Percentiles rank a stretch among this genome's conserved stretches.
Evolutionary conservation across 2,888 invertebrate genomes (phyloP).

Genomic region (Plutella xylostella): DNA sequence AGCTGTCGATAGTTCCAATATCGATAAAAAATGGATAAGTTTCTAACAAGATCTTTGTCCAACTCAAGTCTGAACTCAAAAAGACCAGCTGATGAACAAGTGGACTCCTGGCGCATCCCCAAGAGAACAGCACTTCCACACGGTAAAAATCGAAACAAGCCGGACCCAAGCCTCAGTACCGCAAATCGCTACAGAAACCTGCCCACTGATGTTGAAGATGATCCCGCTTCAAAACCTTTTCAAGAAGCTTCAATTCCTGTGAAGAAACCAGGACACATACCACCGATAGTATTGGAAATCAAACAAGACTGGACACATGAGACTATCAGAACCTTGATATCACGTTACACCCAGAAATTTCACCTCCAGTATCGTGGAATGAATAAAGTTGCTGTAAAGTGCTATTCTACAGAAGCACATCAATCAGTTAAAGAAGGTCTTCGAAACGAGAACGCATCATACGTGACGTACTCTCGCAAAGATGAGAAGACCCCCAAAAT

Average conservation of each 20-base stretch:
- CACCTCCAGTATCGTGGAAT: background rate
- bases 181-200: no score
- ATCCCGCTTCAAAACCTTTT: no score
- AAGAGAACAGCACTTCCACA: no score
- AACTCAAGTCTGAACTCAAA: no score
- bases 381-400: background rate
- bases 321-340: background rate
- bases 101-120: no score
- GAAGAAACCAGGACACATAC: background rate
- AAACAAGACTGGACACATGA: background rate
- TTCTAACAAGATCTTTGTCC: no score
- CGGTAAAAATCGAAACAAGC: no score
- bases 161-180: no score
- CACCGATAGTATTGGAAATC: background rate
- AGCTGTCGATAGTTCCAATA: no score
- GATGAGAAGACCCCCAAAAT: background rate
- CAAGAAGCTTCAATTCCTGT: background rate
- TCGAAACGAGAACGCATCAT: background rate
- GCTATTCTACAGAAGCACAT: background rate
- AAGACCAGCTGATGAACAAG: no score
- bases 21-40: no score
- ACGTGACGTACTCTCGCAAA: background rate
- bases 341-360: background rate
- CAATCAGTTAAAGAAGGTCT: background rate
- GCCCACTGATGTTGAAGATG: no score